Evolutionary conservation across 2,888 invertebrate genomes (phyloP).

Genomic region (Dicycla oo): DNA sequence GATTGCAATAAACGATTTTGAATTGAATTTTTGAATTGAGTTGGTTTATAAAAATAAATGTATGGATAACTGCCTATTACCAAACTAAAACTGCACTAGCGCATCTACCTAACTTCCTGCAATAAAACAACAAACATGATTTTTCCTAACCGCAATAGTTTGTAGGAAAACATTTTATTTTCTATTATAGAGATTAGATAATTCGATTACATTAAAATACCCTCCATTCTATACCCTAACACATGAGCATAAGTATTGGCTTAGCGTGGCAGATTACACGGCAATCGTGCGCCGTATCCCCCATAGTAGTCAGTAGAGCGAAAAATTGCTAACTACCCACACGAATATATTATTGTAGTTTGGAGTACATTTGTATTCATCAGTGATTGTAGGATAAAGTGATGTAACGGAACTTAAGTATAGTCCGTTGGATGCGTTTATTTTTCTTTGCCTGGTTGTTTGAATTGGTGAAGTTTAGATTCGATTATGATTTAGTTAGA

Average conservation of each 20-base stretch:
- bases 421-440: not conserved
- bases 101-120: slow-evolving; percentile 31
- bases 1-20: too few species aligned
- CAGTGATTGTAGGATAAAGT: slow-evolving; percentile 39
- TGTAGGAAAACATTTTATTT: slow-evolving; percentile 65
- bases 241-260: slow-evolving; percentile 20
- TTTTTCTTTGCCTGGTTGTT: slow-evolving; percentile 10
- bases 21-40: too few species aligned
- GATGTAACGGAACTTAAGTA: slow-evolving; percentile 44
- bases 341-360: slow-evolving; percentile 63
- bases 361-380: slow-evolving; percentile 52
- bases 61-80: not conserved
- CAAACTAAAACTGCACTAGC: slow-evolving; percentile 4
- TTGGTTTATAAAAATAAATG: not conserved
- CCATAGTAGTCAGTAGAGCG: slow-evolving; percentile 74
- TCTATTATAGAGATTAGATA: slow-evolving; percentile 64
- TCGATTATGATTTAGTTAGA: not conserved
- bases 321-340: slow-evolving; percentile 71
- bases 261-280: slow-evolving; percentile 26
- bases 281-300: slow-evolving; percentile 31
- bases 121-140: slow-evolving; percentile 36
- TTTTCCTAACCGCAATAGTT: slow-evolving; percentile 53
- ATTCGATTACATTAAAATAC: slow-evolving; percentile 51
- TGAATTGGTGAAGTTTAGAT: not conserved
- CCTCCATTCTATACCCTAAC: slow-evolving; percentile 24